Base-by-base conservation (phyloP, 2,888 invertebrate species). In the Phymatocera aterrima region DNA sequence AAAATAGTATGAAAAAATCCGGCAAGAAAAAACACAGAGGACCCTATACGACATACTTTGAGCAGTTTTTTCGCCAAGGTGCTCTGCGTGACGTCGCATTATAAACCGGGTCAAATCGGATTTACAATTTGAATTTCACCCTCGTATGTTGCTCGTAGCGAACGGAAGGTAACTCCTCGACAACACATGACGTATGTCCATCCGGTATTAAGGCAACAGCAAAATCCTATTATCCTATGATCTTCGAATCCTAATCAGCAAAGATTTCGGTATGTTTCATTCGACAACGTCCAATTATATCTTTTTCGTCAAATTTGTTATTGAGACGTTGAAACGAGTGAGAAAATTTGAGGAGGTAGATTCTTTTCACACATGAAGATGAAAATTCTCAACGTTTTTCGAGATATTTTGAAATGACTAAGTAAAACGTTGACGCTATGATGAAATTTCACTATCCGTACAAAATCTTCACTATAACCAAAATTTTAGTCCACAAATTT, bases 31-130 rank as follows among this genome's bases (percentile, higher is more conserved):
- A 12, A 15, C 8, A 48, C 15, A 51, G 31, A 48, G n/a, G 24
- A 31, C 24, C 46, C n/a, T n/a, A 60, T 5, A 34, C 31, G 31
- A 48, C 31, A 48, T 72, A 21, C 43, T 75, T 75, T 31, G 57
- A 57, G 46, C 34, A 72, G 31, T 75, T 57, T 75, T 75, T 72
- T 75, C 43, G 1, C 72, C 48, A 5, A 72, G 3, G 24, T 15
- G 10, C 21, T 54, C 60, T 8, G 57, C 60, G 57, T 75, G 57
- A 54, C 75, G 43, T 57, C 40, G 75, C 40, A 43, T 57, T 60
- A 54, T 31, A 57, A 75, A 54, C 57, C 57, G 3, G 43, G 60
- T 37, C 75, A 75, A 75, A 75, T 75, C 75, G 28, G 75, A 75
- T 75, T 75, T 75, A 34, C 43, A 10, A 51, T 72, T 31, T 21